These are phyloP conservation scores for Leptopilina boulardi DNA, from an alignment of 1,140 invertebrate species.

Conservation along the genomic window DNA sequence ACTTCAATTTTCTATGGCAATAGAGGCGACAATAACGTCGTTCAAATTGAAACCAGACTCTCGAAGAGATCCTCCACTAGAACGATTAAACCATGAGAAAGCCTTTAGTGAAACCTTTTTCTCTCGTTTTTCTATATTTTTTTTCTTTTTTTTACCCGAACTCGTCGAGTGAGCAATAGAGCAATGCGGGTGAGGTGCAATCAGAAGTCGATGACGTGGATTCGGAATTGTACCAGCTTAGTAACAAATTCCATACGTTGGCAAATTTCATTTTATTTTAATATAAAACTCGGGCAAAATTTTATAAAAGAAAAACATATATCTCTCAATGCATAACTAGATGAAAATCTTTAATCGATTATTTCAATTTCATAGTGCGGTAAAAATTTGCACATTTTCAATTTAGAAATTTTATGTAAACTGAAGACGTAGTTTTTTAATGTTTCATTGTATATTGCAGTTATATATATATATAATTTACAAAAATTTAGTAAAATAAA, in stretches of 20 bases:
- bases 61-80: conserved; percentile 9
- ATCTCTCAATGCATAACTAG: no score
- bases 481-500: no score
- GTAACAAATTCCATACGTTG: conserved; percentile 14
- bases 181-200: conserved; percentile 36
- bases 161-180: conserved; percentile 36
- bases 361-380: no score
- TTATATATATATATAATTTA: no score
- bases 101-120: conserved; percentile 23
- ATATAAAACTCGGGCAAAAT: background rate
- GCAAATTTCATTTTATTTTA: background rate
- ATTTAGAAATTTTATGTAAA: no score
- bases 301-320: background rate
- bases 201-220: conserved; percentile 38
- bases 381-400: no score
- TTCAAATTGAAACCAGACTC: conserved; percentile 13
- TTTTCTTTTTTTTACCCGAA: background rate
- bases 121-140: no score
- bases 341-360: no score
- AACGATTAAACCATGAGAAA: conserved; percentile 20
- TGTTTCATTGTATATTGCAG: no score
- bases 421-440: no score
- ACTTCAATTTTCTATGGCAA: conserved; percentile 17
- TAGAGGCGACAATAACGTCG: conserved; percentile 16
- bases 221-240: conserved; percentile 27